phyloP scores from a whole-genome alignment of 2,888 invertebrate species.

The Xiphydria camelus region DNA sequence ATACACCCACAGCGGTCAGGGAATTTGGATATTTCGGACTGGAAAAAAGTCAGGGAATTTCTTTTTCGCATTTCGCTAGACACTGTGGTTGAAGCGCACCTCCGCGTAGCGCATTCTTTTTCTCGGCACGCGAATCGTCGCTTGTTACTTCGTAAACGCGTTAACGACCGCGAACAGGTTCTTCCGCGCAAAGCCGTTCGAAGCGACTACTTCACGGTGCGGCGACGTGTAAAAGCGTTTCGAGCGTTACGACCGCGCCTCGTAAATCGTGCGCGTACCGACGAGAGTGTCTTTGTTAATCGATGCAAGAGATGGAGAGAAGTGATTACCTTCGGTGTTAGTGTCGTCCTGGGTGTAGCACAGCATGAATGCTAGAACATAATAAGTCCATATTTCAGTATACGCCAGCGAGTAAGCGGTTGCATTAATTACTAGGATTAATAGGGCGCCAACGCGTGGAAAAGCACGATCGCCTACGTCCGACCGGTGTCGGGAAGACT shows the following conservation, averaged over 20 bases:
- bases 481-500: no score
- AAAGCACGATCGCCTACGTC: conserved; percentile 29
- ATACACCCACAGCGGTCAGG: no score
- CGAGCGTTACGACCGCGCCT: neutral
- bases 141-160: no score
- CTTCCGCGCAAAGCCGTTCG: neutral
- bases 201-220: neutral
- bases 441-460: conserved; percentile 33
- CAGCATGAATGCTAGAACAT: conserved; percentile 90
- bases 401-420: conserved; percentile 10
- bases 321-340: conserved; percentile 79
- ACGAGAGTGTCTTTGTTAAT: conserved; percentile 36
- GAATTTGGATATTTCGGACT: no score
- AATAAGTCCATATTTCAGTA: conserved; percentile 51
- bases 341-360: conserved; percentile 92
- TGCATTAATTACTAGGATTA: conserved; percentile 30
- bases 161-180: no score
- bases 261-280: conserved; percentile 14
- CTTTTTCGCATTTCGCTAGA: no score
- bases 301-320: conserved; percentile 30
- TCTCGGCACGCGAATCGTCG: no score
- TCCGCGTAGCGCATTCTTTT: no score
- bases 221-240: neutral
- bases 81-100: no score
- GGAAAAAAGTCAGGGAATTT: no score